A percentile compares a stretch with the other conserved stretches of the same genome.
phyloP scores from a whole-genome alignment of 2,888 invertebrate species.

The Octonoba sinensis region DNA sequence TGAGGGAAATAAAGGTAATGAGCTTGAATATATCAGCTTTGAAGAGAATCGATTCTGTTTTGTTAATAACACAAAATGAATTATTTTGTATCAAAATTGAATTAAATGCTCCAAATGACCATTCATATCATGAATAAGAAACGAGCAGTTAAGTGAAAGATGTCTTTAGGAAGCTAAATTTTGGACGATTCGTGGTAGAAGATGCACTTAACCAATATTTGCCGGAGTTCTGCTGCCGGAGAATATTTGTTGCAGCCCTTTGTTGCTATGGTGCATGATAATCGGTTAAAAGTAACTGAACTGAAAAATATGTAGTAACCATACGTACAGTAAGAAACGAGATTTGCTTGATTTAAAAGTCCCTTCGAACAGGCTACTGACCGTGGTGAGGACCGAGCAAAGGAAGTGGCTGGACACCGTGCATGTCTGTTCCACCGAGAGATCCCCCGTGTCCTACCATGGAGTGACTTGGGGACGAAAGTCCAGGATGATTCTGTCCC shows the following conservation, averaged over 20 bases:
- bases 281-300: constrained; percentile 32
- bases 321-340: constrained; percentile 27
- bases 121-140: too few species aligned
- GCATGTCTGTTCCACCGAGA: constrained; percentile 63
- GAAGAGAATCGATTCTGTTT: too few species aligned
- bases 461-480: constrained; percentile 63
- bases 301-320: constrained; percentile 34
- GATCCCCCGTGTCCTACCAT: constrained; percentile 62
- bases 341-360: constrained; percentile 53
- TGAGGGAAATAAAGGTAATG: too few species aligned
- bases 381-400: constrained; percentile 62
- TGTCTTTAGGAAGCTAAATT: too few species aligned
- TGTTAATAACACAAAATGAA: too few species aligned
- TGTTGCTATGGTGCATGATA: constrained; percentile 33
- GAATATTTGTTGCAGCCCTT: constrained; percentile 28
- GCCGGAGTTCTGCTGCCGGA: constrained; percentile 22
- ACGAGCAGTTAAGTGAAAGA: too few species aligned
- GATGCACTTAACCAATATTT: constrained; percentile 58
- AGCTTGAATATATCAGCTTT: too few species aligned
- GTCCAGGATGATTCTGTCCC: constrained; percentile 64
- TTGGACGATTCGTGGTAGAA: constrained; percentile 1
- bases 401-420: constrained; percentile 65
- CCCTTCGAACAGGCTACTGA: constrained; percentile 63
- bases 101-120: too few species aligned
- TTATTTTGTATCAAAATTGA: too few species aligned